A percentile compares a stretch with the other conserved stretches of the same genome.
These are phyloP conservation scores for Turritopsis rubra DNA, from an alignment of 30 jellyfish, hydroid and myxozoan species.

Conservation along the genomic window DNA sequence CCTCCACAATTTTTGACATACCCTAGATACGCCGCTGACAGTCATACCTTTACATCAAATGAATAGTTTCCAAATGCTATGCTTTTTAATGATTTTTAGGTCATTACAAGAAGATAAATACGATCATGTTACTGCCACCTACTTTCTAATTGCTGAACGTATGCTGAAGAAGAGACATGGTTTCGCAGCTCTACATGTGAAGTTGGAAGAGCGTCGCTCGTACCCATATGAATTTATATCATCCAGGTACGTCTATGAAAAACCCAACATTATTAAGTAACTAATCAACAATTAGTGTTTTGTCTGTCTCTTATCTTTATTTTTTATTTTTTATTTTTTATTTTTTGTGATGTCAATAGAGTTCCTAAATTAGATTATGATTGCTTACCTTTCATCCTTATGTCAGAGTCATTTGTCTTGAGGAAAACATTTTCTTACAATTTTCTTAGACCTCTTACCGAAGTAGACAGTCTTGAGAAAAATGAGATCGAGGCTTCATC, in stretches of 20 bases:
- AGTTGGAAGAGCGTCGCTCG: conserved; percentile 59
- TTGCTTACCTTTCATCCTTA: too few species aligned
- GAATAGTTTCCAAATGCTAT: background rate
- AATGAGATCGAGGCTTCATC: background rate
- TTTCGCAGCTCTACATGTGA: conserved; percentile 63
- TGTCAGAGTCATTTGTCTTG: too few species aligned
- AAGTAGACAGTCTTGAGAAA: background rate
- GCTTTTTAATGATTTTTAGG: conserved; percentile 27
- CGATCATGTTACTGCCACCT: conserved; percentile 89
- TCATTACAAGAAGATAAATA: conserved; percentile 74
- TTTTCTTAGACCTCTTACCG: background rate
- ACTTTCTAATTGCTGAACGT: conserved; percentile 83
- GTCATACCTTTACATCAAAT: too few species aligned
- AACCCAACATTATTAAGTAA: background rate
- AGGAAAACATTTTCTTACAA: too few species aligned
- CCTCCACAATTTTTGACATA: too few species aligned
- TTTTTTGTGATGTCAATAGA: too few species aligned
- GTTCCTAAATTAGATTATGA: too few species aligned
- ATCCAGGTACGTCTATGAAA: background rate
- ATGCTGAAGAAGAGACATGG: conserved; percentile 59
- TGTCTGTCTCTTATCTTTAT: background rate
- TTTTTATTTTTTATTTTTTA: too few species aligned
- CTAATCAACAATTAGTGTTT: too few species aligned
- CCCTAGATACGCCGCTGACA: too few species aligned
- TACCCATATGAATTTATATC: conserved; percentile 19